Base-by-base conservation (phyloP, 2,113 vertebrate species). In the Archilochus colubris region DNA sequence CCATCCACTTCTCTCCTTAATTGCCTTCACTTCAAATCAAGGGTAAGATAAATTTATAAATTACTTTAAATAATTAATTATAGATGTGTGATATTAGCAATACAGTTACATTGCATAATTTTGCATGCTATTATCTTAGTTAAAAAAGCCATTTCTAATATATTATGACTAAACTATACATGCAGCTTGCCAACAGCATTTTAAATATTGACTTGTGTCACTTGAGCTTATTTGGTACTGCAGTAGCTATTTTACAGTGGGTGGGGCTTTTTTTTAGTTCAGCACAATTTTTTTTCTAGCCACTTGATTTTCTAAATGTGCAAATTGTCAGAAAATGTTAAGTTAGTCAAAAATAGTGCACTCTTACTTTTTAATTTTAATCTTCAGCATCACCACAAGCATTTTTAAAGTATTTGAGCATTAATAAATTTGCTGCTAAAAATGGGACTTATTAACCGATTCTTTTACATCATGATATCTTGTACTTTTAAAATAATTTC, bases 11-110 rank as follows among this genome's bases (percentile, higher is more conserved):
- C 92, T 96, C 94, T 97, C 92, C 70, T 95, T 97, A 97, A 98
- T 97, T 97, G 93, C 96, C 97, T 98, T 97, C 97, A 96, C 95
- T 97, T 97, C 98, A 97, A 97, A 98, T 98, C 95, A 97, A 97
- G 97, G 97, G 97, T 98, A 97, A 97, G 96, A 97, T 95, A 97
- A 96, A 96, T 98, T 97, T 97, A 96, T 96, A 97, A 97, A 96
- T 97, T 96, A 97, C 96, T 97, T 95, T 97, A 96, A 98, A 96
- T 97, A 84, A 97, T 97, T 97, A 97, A 97, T 97, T 97, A 94
- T 96, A 96, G 91, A 89, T 96, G 89, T 94, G 86, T 95, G 94
- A 94, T 96, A 94, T 94, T 95, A 95, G 74, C 91, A 86, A 94
- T 97, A 97, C 54, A 95, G 94, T 96, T 95, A 90, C 64, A 93